These are phyloP conservation scores for Cephus cinctus DNA, from an alignment of 1,140 invertebrate species.

Conservation along the genomic window DNA sequence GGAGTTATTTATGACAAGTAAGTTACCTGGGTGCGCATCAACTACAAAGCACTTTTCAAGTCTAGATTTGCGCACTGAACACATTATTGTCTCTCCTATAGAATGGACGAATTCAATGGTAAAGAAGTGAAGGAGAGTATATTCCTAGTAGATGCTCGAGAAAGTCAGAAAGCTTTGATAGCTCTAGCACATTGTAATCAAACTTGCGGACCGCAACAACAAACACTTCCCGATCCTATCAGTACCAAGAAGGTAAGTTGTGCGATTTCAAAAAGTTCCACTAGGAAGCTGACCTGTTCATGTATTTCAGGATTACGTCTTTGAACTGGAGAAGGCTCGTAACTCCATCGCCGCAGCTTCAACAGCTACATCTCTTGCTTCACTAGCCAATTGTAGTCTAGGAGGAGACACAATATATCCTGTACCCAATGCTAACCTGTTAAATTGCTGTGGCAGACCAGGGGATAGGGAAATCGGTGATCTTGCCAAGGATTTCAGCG, in stretches of 20 bases:
- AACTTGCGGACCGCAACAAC: constrained; percentile 26
- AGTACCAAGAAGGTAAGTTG: constrained; percentile 24
- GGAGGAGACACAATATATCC: constrained; percentile 28
- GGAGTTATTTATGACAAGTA: constrained; percentile 92
- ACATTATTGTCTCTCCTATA: constrained; percentile 19
- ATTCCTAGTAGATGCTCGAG: constrained; percentile 75
- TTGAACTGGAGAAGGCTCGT: constrained; percentile 45
- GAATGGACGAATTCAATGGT: constrained; percentile 73
- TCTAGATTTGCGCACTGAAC: background rate
- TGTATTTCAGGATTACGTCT: constrained; percentile 33
- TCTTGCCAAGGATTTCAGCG: constrained; percentile 49
- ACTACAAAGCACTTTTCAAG: background rate
- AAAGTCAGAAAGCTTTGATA: constrained; percentile 68
- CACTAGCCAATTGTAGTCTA: constrained; percentile 26
- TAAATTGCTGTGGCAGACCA: constrained; percentile 24
- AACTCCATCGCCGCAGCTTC: constrained; percentile 41
- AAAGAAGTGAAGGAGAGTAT: constrained; percentile 84
- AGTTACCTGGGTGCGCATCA: constrained; percentile 24
- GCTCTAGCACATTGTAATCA: constrained; percentile 53
- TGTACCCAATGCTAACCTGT: constrained; percentile 18
- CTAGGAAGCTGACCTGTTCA: background rate
- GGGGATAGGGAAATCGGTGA: constrained; percentile 45
- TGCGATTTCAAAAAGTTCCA: background rate
- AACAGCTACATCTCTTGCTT: constrained; percentile 50
- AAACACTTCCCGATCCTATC: constrained; percentile 24